A percentile compares a stretch with the other conserved stretches of the same genome.
phyloP scores from a whole-genome alignment of 2,113 vertebrate genomes.

The Paradisaea rubra region DNA sequence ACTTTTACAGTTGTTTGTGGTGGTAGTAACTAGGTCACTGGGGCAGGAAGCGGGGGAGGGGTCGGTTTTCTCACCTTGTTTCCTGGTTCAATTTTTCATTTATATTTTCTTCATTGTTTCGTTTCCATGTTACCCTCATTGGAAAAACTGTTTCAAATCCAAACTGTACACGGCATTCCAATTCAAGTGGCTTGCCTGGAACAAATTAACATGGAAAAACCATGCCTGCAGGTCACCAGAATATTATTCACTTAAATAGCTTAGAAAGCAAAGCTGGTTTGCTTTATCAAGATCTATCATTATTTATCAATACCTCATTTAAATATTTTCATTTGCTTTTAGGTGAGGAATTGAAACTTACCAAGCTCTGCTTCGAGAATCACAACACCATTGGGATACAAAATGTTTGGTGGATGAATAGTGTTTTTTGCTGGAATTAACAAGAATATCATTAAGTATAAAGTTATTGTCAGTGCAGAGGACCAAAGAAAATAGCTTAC shows the following conservation, averaged over 20 bases:
- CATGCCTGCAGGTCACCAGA: neutral
- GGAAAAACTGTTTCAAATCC: conserved; percentile 62
- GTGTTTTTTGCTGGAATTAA: conserved; percentile 65
- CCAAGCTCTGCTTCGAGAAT: conserved; percentile 69
- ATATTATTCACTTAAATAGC: neutral
- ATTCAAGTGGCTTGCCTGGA: conserved; percentile 71
- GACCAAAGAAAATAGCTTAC: neutral
- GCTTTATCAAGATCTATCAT: neutral
- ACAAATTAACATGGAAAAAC: neutral
- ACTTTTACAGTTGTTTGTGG: neutral
- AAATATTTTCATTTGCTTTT: neutral
- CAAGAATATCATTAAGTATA: neutral
- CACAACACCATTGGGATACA: conserved; percentile 48
- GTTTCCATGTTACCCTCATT: conserved; percentile 69
- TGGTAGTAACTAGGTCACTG: neutral
- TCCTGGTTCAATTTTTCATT: conserved; percentile 8
- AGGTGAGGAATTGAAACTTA: conserved; percentile 33
- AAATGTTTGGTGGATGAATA: conserved; percentile 55
- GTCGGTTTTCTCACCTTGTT: conserved; percentile 44
- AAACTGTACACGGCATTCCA: conserved; percentile 76
- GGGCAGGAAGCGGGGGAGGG: fast-evolving
- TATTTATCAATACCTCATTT: neutral
- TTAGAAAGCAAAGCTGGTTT: neutral
- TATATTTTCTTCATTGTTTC: conserved; percentile 5
- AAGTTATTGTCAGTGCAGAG: neutral